Percentiles rank a stretch among this genome's conserved stretches.
Evolutionary conservation across 2,113 vertebrate genomes (phyloP).

Genomic region (Pterophyllum scalare): DNA sequence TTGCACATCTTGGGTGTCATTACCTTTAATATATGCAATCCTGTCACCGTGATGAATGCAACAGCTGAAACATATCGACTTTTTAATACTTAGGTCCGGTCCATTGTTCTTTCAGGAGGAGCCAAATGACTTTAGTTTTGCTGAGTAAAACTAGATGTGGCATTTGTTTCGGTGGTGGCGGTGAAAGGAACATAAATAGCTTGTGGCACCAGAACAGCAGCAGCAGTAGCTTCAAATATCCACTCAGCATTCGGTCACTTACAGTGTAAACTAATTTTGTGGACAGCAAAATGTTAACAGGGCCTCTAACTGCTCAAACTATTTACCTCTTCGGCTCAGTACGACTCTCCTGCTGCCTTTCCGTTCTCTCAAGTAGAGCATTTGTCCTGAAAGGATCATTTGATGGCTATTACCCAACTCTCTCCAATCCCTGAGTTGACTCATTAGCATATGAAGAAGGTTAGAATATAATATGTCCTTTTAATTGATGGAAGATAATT

Average conservation of each 20-base stretch:
- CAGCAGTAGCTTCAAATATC: neutral
- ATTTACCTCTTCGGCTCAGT: neutral
- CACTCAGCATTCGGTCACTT: neutral
- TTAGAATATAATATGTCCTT: slow-evolving; percentile 70
- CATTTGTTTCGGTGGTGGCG: slow-evolving; percentile 17
- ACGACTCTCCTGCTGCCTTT: neutral
- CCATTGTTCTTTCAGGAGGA: slow-evolving; percentile 45
- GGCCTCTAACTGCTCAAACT: neutral
- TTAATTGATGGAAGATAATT: slow-evolving; percentile 80
- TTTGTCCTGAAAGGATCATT: slow-evolving; percentile 21
- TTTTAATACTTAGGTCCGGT: slow-evolving; percentile 17
- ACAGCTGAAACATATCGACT: slow-evolving; percentile 43
- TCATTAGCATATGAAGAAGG: slow-evolving; percentile 78
- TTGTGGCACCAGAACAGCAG: neutral
- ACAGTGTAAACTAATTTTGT: neutral
- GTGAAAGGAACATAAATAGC: neutral
- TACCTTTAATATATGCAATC: slow-evolving; percentile 45
- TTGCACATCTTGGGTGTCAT: neutral
- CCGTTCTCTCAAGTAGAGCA: neutral
- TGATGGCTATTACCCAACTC: slow-evolving; percentile 36
- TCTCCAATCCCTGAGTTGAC: slow-evolving; percentile 46
- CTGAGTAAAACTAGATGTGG: slow-evolving; percentile 39
- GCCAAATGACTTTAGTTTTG: slow-evolving; percentile 36
- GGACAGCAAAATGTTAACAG: neutral
- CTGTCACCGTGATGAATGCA: slow-evolving; percentile 56